A percentile compares a stretch with the other conserved stretches of the same genome.
Evolutionary conservation across 1,140 invertebrate genomes (phyloP).

Genomic region (Apis cerana): DNA sequence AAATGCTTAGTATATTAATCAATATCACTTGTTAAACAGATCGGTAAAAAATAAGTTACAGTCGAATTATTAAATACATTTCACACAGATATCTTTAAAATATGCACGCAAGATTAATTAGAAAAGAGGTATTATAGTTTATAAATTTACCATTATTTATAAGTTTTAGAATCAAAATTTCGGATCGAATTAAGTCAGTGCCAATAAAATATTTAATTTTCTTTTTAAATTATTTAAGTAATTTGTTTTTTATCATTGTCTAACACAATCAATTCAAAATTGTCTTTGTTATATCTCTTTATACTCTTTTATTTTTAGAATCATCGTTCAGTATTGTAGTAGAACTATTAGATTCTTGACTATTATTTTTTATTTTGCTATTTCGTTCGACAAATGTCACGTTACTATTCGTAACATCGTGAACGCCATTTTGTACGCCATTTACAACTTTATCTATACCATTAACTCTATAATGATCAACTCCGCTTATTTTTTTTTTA

Average conservation of each 20-base stretch:
- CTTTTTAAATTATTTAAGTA: constrained; percentile 28
- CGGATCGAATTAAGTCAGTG: constrained; percentile 42
- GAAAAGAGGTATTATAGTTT: constrained; percentile 54
- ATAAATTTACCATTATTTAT: constrained; percentile 19
- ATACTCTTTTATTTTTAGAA: neutral
- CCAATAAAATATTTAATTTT: constrained; percentile 39
- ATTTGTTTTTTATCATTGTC: constrained; percentile 2
- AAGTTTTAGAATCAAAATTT: constrained; percentile 26
- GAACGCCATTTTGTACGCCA: constrained; percentile 58
- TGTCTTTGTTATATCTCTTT: constrained; percentile 25
- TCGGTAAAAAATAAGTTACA: constrained; percentile 39
- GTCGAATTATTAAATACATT: constrained; percentile 49
- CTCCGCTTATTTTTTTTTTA: constrained; percentile 54
- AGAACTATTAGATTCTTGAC: constrained; percentile 26
- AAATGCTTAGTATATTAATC: constrained; percentile 58
- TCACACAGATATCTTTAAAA: constrained; percentile 11
- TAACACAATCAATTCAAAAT: constrained; percentile 22
- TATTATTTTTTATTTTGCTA: constrained; percentile 46
- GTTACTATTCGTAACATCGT: constrained; percentile 58
- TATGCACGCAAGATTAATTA: constrained; percentile 51
- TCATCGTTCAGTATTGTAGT: constrained; percentile 26
- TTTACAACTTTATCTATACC: constrained; percentile 53
- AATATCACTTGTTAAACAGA: constrained; percentile 46
- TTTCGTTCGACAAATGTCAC: constrained; percentile 45
- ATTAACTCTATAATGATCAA: constrained; percentile 48